Base-by-base conservation (phyloP, 2,888 invertebrate genomes). In the Stenchaetothrips biformis region DNA sequence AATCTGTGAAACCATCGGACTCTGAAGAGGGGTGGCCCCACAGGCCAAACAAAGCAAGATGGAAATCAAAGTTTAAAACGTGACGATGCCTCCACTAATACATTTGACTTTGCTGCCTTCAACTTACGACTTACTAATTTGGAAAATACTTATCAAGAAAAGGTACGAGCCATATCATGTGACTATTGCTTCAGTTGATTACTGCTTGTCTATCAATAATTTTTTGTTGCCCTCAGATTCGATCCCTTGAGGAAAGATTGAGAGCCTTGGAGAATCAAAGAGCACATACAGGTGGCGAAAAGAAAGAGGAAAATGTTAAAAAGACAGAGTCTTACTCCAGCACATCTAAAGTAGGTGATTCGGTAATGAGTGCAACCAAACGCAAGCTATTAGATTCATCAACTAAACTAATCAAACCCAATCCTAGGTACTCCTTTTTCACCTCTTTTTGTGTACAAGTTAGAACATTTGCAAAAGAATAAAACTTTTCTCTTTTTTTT, bases 81-180 rank as follows among this genome's bases (percentile, higher is more conserved):
- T 11, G 67, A 74, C 0, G 25, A 74, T 4, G 21, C 25, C 1
- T 74, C 67, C 11, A 74, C 11, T 25, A 74, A 25, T 8, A 74
- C 67, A 25, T 74, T 74, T 21, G 67, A 74, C 67, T 74, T 74
- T 74, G 67, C 67, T 25, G 67, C 67, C 21, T 74, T 74, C 11
- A 74, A 74, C 25, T 21, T 74, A 21, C 21, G 67, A 74, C 25
- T 74, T 7, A 74, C 67, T 9, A 74, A 74, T 74, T 21, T 74
- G 25, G 67, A 74, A 74, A 74, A 74, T 74, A 25, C 67, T 7
- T 74, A 74, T 74, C 67, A 74, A 74, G 67, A 74, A 74, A 74
- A 74, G 67, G 67, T 53, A 6, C 18, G 13, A 21, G 11, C 67
- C 25, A 21, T 67, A 16, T 21, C 21, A 67, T 67, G 0, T 21